phyloP scores from a whole-genome alignment of 1,140 invertebrate genomes.

The Phocides pigmalion region DNA sequence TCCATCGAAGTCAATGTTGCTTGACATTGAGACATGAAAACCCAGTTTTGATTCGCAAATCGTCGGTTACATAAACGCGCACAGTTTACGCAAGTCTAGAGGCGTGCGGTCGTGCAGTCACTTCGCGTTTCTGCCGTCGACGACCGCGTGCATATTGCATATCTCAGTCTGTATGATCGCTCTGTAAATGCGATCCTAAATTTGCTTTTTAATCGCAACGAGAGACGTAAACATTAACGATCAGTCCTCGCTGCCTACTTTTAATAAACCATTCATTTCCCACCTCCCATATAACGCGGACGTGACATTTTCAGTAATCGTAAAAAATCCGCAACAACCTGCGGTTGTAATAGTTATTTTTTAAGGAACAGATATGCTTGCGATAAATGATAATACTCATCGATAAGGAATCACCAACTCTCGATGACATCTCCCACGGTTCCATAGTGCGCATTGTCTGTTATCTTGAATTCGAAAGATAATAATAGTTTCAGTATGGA shows the following conservation, averaged over 20 bases:
- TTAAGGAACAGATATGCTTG: not conserved
- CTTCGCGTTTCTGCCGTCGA: conserved; percentile 16
- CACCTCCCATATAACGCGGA: conserved; percentile 3
- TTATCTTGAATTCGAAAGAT: conserved; percentile 31
- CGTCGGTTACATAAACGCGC: conserved; percentile 51
- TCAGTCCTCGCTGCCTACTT: not conserved
- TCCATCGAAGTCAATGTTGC: conserved; percentile 34
- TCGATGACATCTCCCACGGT: conserved; percentile 34
- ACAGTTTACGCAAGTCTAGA: conserved; percentile 50
- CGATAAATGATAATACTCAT: conserved; percentile 45
- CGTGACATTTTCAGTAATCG: not conserved
- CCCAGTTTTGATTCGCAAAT: conserved; percentile 48
- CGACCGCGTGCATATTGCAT: conserved; percentile 19
- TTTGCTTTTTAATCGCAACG: conserved; percentile 5
- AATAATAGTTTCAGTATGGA: not conserved
- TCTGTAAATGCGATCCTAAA: conserved; percentile 6
- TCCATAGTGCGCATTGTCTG: conserved; percentile 25
- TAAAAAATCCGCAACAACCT: not conserved
- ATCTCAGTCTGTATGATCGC: not conserved
- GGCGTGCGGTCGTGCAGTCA: conserved; percentile 21
- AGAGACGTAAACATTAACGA: conserved; percentile 3
- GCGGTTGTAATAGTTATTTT: conserved; percentile 2
- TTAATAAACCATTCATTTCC: conserved; percentile 10
- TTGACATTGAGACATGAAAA: conserved; percentile 56
- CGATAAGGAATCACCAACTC: conserved; percentile 46